Conservation (phyloP, 2,113 vertebrate genomes). For the Indri indri region DNA sequence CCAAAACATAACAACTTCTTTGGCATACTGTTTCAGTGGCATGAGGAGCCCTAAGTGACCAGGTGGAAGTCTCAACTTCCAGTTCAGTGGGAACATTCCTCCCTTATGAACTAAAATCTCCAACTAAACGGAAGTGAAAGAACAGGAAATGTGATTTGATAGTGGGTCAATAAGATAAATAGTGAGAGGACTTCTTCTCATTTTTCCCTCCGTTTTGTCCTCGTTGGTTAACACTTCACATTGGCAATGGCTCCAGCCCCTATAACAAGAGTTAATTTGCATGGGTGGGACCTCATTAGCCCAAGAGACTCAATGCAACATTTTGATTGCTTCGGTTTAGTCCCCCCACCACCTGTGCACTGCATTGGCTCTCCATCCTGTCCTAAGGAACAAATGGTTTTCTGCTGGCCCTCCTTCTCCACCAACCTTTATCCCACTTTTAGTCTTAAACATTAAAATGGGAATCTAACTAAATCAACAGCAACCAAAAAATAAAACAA, state of each 20-base stretch:
- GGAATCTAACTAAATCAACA: neutral
- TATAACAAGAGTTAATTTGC: fast-evolving
- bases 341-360: no score
- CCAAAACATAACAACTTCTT: neutral
- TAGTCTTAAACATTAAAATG: neutral
- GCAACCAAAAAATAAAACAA: neutral
- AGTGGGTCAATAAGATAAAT: neutral
- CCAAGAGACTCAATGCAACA: neutral
- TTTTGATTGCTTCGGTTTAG: neutral
- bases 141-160: neutral
- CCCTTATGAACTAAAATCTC: neutral
- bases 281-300: neutral
- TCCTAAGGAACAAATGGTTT: neutral
- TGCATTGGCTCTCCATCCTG: neutral
- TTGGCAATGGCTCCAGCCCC: neutral
- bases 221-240: neutral
- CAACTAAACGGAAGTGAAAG: neutral
- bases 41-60: neutral
- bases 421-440: neutral
- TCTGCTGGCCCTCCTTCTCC: neutral
- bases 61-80: neutral
- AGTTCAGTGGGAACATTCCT: neutral
- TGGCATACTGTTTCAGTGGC: neutral
- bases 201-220: neutral
- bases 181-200: neutral